Evolutionary conservation across 2,113 vertebrate genomes (phyloP).

Genomic region (Menura novaehollandiae): DNA sequence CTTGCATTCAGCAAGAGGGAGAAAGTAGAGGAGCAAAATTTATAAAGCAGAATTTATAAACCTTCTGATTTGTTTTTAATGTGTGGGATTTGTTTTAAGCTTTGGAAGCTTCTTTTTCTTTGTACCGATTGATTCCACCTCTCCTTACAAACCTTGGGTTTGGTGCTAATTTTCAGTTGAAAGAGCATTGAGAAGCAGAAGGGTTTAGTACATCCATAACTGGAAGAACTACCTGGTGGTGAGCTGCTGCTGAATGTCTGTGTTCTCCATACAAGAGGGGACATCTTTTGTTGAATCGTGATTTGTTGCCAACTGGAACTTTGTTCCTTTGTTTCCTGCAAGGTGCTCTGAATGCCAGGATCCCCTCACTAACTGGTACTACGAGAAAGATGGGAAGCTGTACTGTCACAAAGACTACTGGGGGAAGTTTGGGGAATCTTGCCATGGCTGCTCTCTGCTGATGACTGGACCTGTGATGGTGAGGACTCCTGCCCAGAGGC

Average conservation of each 20-base stretch:
- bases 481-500: constrained; percentile 1
- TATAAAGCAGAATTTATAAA: not conserved
- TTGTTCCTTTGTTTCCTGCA: constrained; percentile 3
- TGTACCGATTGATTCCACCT: not conserved
- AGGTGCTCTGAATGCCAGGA: constrained; percentile 94
- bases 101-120: not conserved
- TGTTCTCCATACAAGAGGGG: not conserved
- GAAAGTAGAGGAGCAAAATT: not conserved
- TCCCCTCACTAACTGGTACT: constrained; percentile 93
- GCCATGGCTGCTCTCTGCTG: constrained; percentile 92
- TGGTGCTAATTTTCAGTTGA: not conserved
- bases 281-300: not conserved
- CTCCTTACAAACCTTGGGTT: not conserved
- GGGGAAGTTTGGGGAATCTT: constrained; percentile 91
- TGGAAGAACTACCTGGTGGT: not conserved
- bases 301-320: not conserved
- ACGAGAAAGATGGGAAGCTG: constrained; percentile 89
- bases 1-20: not conserved
- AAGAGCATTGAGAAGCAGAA: not conserved
- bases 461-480: constrained; percentile 98
- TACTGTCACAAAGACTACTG: constrained; percentile 95
- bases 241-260: not conserved
- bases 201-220: not conserved
- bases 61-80: not conserved
- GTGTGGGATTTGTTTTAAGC: not conserved